These are phyloP conservation scores for Nilaparvata lugens DNA, from an alignment of 1,140 invertebrate species.

Conservation along the genomic window DNA sequence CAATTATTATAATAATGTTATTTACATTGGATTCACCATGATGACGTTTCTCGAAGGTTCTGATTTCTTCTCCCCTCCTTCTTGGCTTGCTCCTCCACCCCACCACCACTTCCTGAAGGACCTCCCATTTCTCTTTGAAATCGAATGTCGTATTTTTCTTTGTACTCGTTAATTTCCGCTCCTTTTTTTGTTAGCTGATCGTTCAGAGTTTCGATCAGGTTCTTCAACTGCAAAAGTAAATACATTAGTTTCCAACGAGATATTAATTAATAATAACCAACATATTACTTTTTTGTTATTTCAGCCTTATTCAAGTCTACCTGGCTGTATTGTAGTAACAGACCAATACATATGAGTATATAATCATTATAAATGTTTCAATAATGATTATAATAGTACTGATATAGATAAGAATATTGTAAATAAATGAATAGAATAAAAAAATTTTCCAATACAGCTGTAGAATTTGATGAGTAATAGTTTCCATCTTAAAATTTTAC, in stretches of 20 bases:
- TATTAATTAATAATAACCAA: no score
- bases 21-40: not conserved
- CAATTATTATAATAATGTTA: no score
- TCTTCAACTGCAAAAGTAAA: constrained; percentile 49
- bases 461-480: no score
- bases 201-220: constrained; percentile 65
- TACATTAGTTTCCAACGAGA: constrained; percentile 11
- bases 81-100: not conserved
- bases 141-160: constrained; percentile 81
- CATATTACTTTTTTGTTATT: not conserved
- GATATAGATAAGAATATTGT: no score
- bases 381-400: no score
- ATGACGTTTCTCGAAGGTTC: not conserved
- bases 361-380: no score
- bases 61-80: not conserved
- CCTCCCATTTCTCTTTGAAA: constrained; percentile 55
- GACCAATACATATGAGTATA: no score
- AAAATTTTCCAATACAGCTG: no score
- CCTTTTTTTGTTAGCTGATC: constrained; percentile 82
- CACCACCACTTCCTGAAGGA: not conserved
- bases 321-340: no score
- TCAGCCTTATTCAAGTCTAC: no score
- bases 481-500: no score
- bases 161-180: constrained; percentile 85
- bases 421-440: no score